Conservation (phyloP, 64 coral and sea anemone genomes). For the Exaiptasia diaphana region DNA sequence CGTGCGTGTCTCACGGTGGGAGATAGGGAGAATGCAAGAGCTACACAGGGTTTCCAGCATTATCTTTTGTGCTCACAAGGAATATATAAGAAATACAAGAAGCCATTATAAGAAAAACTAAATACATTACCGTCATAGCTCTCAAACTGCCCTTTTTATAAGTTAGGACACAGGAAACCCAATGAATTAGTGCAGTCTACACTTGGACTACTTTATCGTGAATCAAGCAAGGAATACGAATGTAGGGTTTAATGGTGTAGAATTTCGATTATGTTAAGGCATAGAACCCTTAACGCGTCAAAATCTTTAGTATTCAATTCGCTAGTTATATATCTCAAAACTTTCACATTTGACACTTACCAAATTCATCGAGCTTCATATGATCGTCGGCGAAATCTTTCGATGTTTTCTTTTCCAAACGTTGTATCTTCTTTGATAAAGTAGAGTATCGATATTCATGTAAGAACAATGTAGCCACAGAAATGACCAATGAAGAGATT, state of each 20-base stretch:
- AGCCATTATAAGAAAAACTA: too few relatives aligned
- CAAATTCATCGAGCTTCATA: too few relatives aligned
- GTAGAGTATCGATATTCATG: not conserved
- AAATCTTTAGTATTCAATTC: not conserved
- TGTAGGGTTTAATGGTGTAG: too few relatives aligned
- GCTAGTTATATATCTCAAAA: not conserved
- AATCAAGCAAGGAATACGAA: not conserved
- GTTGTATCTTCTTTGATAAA: not conserved
- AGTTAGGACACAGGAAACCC: too few relatives aligned
- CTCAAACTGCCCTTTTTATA: too few relatives aligned
- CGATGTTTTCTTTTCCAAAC: not conserved
- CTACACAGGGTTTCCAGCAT: too few relatives aligned
- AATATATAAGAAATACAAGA: too few relatives aligned
- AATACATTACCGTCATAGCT: too few relatives aligned
- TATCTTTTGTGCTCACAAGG: too few relatives aligned
- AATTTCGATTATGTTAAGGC: not conserved
- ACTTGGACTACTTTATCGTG: not conserved
- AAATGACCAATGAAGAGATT: not conserved
- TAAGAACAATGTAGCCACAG: not conserved
- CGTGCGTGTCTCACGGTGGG: too few relatives aligned
- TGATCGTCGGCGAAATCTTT: constrained; percentile 1
- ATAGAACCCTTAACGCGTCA: not conserved
- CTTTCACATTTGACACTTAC: not conserved
- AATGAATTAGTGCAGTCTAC: too few relatives aligned
- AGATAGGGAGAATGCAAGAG: too few relatives aligned